Percentiles rank a stretch among this genome's conserved stretches.
Conservation (phyloP, 2,113 vertebrate genomes). For the Brachyistius frenatus region DNA sequence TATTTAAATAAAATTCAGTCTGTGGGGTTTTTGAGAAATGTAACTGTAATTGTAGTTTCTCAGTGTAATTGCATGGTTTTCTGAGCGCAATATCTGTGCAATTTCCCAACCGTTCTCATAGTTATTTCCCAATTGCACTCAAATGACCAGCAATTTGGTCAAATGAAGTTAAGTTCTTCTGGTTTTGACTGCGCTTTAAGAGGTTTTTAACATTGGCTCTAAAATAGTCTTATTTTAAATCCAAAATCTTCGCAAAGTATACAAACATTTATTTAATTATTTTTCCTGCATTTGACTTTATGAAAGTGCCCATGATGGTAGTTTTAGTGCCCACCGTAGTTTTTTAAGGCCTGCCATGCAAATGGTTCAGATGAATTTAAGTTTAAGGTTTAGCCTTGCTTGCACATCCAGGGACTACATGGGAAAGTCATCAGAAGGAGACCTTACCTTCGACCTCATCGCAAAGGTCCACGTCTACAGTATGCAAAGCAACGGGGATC, state of each 20-base stretch:
- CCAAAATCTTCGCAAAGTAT: not conserved
- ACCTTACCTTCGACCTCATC: too few species aligned
- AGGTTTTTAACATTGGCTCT: not conserved
- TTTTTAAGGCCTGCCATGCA: too few species aligned
- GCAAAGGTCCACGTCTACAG: too few species aligned
- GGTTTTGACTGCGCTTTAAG: not conserved
- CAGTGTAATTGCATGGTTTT: not conserved
- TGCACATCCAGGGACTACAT: too few species aligned
- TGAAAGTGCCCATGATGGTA: too few species aligned
- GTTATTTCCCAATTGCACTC: not conserved
- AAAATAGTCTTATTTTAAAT: not conserved
- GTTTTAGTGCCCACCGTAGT: too few species aligned
- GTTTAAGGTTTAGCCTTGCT: too few species aligned
- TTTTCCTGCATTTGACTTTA: too few species aligned
- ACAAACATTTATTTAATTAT: not conserved
- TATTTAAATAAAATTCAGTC: not conserved
- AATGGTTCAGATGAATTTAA: too few species aligned
- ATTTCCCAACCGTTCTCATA: not conserved
- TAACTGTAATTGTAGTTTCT: not conserved
- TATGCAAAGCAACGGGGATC: too few species aligned
- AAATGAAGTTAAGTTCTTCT: not conserved
- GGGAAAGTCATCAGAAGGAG: too few species aligned
- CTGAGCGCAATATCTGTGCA: not conserved
- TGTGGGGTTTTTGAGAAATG: not conserved
- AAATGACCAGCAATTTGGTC: not conserved